These are phyloP conservation scores for Morone saxatilis DNA, from an alignment of 2,113 vertebrate species.

Conservation along the genomic window DNA sequence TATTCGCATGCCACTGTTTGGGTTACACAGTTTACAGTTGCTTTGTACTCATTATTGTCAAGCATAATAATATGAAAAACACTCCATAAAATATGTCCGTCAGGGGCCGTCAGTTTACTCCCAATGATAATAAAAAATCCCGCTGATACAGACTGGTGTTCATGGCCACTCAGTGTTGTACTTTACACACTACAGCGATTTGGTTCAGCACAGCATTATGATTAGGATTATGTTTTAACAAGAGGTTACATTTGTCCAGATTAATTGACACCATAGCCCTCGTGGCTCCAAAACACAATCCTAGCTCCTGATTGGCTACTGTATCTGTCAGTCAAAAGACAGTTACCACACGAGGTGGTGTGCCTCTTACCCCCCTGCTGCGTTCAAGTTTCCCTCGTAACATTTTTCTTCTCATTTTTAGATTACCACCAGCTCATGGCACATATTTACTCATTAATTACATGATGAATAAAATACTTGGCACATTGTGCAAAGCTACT, in stretches of 20 bases:
- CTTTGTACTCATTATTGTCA: no score
- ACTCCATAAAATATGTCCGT: no score
- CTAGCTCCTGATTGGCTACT: conserved; percentile 11
- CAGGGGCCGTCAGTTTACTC: no score
- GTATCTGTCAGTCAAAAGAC: conserved; percentile 16
- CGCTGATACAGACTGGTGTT: no score
- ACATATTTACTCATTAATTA: neutral
- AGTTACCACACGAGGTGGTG: neutral
- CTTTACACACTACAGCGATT: no score
- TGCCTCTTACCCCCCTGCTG: conserved; percentile 15
- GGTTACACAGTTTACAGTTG: no score
- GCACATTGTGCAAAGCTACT: neutral
- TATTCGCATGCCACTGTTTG: no score
- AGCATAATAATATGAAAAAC: no score
- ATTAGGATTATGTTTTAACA: neutral
- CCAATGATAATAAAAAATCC: no score
- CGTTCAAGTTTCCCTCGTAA: conserved; percentile 38
- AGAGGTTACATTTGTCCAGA: neutral
- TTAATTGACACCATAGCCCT: neutral
- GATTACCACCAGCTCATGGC: neutral
- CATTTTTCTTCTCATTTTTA: neutral
- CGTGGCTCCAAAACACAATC: neutral
- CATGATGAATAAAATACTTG: no score
- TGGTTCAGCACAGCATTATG: no score
- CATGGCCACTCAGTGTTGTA: no score